Evolutionary conservation across 2,888 invertebrate species (phyloP).

Genomic region (Pterostichus niger): DNA sequence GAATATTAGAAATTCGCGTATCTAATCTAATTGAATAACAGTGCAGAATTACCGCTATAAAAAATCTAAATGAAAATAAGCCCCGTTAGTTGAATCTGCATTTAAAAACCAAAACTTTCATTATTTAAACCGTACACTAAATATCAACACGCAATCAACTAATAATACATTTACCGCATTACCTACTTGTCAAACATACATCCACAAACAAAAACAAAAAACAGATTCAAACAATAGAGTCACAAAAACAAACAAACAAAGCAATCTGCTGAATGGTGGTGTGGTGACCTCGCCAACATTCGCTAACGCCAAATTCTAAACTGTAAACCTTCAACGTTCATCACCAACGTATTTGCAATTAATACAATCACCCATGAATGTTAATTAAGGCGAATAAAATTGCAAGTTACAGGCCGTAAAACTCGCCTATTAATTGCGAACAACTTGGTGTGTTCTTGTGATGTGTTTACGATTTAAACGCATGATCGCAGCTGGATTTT

Average conservation of each 20-base stretch:
- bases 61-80: slow-evolving; percentile 37
- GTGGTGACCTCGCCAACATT: too few relatives aligned
- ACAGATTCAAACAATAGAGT: not conserved
- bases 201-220: slow-evolving; percentile 9
- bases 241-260: not conserved
- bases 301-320: not conserved
- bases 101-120: slow-evolving; percentile 40
- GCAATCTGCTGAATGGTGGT: not conserved
- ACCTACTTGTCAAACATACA: slow-evolving; percentile 29
- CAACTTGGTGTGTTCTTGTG: not conserved
- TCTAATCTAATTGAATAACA: slow-evolving; percentile 7
- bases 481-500: not conserved
- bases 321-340: not conserved
- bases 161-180: slow-evolving; percentile 38
- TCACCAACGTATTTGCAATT: slow-evolving; percentile 16
- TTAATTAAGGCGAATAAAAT: slow-evolving; percentile 45
- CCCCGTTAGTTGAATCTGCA: slow-evolving; percentile 19
- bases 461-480: not conserved
- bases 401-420: slow-evolving; percentile 39
- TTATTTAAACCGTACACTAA: slow-evolving; percentile 19
- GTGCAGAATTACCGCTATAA: not conserved
- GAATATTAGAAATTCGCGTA: too few relatives aligned
- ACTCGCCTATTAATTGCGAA: slow-evolving; percentile 22
- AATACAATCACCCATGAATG: slow-evolving; percentile 25
- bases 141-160: slow-evolving; percentile 42